A percentile compares a stretch with the other conserved stretches of the same genome.
Conservation (phyloP, 2,888 invertebrate species). For the Perithous albicinctus region DNA sequence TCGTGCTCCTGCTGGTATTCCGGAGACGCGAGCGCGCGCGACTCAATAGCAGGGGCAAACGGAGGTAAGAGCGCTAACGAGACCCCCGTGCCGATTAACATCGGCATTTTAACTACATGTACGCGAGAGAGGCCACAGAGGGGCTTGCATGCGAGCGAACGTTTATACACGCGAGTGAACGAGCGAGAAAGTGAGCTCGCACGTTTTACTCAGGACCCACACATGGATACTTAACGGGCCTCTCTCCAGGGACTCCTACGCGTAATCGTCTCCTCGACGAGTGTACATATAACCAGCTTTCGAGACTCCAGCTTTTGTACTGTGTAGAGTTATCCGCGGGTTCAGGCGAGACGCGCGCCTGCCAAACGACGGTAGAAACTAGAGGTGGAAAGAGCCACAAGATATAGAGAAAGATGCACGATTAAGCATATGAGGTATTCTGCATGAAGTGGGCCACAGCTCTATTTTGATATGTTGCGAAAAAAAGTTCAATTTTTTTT, state of each 20-base stretch:
- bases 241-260: conserved; percentile 57
- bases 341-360: conserved; percentile 9
- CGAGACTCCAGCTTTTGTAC: background rate
- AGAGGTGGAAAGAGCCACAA: background rate
- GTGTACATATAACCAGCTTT: conserved; percentile 10
- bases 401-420: background rate
- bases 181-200: conserved; percentile 41
- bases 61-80: conserved; percentile 74
- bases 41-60: conserved; percentile 63
- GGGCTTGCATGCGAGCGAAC: conserved; percentile 13
- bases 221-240: conserved; percentile 49
- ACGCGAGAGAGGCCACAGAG: conserved; percentile 15
- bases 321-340: conserved; percentile 26
- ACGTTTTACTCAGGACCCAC: conserved; percentile 38
- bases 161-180: conserved; percentile 26
- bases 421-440: too few species aligned
- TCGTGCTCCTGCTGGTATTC: conserved; percentile 38
- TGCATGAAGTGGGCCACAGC: too few species aligned
- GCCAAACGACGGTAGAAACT: background rate
- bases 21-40: conserved; percentile 34
- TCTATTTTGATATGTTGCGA: too few species aligned
- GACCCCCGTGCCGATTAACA: conserved; percentile 76
- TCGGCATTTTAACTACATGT: conserved; percentile 77
- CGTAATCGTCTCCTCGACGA: conserved; percentile 47
- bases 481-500: too few species aligned